Evolutionary conservation across 2,797 vertebrate species (phyloP), one percentile per base, ranked within the genome.

Genomic region (Anabacerthia variegaticeps): DNA sequence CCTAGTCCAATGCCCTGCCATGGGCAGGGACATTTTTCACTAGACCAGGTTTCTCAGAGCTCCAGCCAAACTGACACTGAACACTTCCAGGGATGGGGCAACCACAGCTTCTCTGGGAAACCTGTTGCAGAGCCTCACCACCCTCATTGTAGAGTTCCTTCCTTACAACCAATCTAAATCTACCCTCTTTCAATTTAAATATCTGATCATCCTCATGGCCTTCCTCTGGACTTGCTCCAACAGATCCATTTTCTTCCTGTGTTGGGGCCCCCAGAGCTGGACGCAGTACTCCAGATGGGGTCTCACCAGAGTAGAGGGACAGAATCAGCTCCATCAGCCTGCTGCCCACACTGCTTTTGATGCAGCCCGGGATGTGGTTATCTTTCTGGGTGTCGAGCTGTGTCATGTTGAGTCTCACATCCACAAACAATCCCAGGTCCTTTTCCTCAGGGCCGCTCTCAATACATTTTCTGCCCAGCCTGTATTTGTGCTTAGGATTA

Each of bases 261-360:
- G 26, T 10, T 71, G 28, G 4, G 28, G 32, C 2, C 0, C 4
- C 12, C 8, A 5, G n/a, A 66, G 10, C 14, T 36, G 52, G 28
- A 56, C 0, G 2, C 16, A 56, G 30, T 3, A 2, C 8, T 56
- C 0, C n/a, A 15, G 27, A 18, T 13, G 41, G 8, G 7, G 5
- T 66, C 17, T 41, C 46, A 41, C 1, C 4, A 6, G n/a, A 68
- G n/a, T 0, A 51, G 20, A 52, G 24, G 67, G 17, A 2, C 2
- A 36, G 39, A 21, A 63, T 36, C 32, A 7, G 12, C 26, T 59
- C 21, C 7, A 15, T 61, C 0, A 0, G 7, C 18, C 55, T 74
- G 71, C 55, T 48, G 61, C 5, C 24, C 23, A 8, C 0, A 0
- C 12, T 65, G 3, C 71, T 36, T 59, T 37, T 16, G 69, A 7